phyloP scores from a whole-genome alignment of 1,140 invertebrate genomes.

The Paralvinella palmiformis region DNA sequence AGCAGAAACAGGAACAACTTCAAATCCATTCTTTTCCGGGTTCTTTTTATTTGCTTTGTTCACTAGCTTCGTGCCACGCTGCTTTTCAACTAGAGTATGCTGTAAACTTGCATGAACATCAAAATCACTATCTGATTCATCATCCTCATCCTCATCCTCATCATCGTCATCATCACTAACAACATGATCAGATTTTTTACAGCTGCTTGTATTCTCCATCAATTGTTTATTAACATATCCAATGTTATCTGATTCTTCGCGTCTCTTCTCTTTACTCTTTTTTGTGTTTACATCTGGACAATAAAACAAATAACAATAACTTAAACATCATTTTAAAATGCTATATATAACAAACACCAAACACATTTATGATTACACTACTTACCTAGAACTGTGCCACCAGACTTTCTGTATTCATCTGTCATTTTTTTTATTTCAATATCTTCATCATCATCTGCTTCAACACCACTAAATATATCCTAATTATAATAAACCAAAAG shows the following conservation, averaged over 20 bases:
- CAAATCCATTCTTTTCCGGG: constrained; percentile 55
- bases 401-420: constrained; percentile 60
- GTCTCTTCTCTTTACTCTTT: neutral
- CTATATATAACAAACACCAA: neutral
- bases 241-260: neutral
- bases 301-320: neutral
- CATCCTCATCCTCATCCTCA: constrained; percentile 51
- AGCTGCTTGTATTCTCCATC: no score
- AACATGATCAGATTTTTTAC: constrained; percentile 11
- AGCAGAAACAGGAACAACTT: constrained; percentile 55
- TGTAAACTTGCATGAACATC: no score
- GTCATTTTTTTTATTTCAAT: constrained; percentile 75
- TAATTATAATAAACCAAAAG: constrained; percentile 26
- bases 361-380: neutral
- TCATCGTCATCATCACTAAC: constrained; percentile 47
- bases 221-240: no score
- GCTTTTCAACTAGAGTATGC: no score
- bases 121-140: neutral
- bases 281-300: neutral
- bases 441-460: constrained; percentile 73
- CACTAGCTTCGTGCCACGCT: no score
- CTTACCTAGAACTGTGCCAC: constrained; percentile 30
- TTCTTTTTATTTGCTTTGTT: constrained; percentile 29
- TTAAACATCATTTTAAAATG: neutral
- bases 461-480: constrained; percentile 76